Evolutionary conservation across 2,113 vertebrate genomes (phyloP), one percentile per base, ranked within the genome.

Genomic region (Synodontis membranacea): DNA sequence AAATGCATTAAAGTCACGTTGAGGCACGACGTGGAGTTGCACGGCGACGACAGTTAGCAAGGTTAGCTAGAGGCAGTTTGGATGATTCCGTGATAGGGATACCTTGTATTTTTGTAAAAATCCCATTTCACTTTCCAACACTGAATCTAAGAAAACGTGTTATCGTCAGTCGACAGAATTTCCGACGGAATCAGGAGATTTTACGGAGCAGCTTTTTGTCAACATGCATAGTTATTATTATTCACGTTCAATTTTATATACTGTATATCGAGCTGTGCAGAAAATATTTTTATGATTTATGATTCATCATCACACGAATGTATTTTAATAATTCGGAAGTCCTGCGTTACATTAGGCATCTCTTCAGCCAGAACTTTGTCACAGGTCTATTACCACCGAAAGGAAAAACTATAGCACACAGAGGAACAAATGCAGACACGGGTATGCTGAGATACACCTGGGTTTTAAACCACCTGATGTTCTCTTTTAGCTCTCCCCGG

Each of bases 401-500:
- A 82, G 0, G 3, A 3, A 80, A 37, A 50, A 72, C 19, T 70
- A 37, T 37, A 21, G n/a, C 42, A 52, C 42, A 64, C 17, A n/a
- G 8, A 79, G 37, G 66, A 46, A 44, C 46, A 81, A 48, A 56
- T 34, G 52, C 58, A 52, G 4, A 68, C 46, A 74, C 50, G 37
- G 14, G 19, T 84, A 66, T 46, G n/a, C 17, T 70, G 19, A 84
- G 74, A 72, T 19, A 72, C 50, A 84, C 75, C 64, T 86, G 64
- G 50, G 21, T 70, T 17, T 72, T 86, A 46, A 56, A 42, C 48
- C 46, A n/a, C n/a, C 48, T 50, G 78, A 70, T 80, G 76, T 70
- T 86, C 76, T 70, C 78, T 80, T 72, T 80, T 46, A 58, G 75
- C n/a, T 78, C 46, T 80, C 34, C 56, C 56, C 78, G 50, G 58